These are phyloP conservation scores for Peromyscus maniculatus DNA, from an alignment of 2,113 vertebrate genomes.

Conservation along the genomic window DNA sequence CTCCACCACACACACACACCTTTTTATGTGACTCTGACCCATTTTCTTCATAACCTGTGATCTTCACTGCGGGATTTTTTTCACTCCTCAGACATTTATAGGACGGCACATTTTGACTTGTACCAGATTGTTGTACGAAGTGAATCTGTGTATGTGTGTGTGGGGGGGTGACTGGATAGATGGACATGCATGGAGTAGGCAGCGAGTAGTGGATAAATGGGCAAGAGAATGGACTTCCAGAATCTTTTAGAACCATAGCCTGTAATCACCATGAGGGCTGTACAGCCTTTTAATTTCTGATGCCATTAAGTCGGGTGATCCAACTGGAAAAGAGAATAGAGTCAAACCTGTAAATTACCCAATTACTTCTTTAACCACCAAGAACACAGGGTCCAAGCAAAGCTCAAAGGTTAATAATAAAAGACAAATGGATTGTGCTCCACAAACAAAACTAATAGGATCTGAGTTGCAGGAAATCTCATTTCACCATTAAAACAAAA, in stretches of 20 bases:
- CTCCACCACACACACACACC: accelerated
- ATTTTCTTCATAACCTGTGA: not conserved
- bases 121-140: not conserved
- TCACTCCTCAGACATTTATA: not conserved
- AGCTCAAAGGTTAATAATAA: slow-evolving; percentile 67
- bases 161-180: not conserved
- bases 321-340: slow-evolving; percentile 48
- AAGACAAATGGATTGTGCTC: slow-evolving; percentile 62
- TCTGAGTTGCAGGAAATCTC: slow-evolving; percentile 76
- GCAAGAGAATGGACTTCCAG: not conserved
- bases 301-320: not conserved
- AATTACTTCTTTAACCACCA: slow-evolving; percentile 47
- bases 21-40: slow-evolving; percentile 2
- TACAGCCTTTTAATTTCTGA: slow-evolving; percentile 16
- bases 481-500: slow-evolving; percentile 70
- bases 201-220: not conserved
- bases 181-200: not conserved
- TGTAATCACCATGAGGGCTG: not conserved
- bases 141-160: too few species aligned
- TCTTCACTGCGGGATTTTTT: slow-evolving; percentile 32
- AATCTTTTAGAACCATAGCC: not conserved
- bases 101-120: not conserved
- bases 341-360: slow-evolving; percentile 57
- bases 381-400: slow-evolving; percentile 30
- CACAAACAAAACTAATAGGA: slow-evolving; percentile 71